Percentiles rank a stretch among this genome's conserved stretches.
Evolutionary conservation across 2,113 vertebrate genomes (phyloP).

Genomic region (Irena cyanogastra): DNA sequence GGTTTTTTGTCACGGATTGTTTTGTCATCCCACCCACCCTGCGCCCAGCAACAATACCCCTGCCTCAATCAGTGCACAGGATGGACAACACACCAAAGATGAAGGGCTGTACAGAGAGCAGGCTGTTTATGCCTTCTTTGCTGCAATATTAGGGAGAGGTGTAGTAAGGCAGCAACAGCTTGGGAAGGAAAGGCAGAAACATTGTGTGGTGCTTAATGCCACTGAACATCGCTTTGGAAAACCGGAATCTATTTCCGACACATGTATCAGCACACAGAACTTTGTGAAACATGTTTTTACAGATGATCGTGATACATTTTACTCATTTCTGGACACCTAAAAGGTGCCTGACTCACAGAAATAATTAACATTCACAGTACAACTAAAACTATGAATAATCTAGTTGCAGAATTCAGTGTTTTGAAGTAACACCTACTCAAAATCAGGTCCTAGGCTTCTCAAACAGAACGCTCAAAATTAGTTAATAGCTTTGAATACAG

Average conservation of each 20-base stretch:
- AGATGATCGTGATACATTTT: background rate
- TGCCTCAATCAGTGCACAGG: constrained; percentile 67
- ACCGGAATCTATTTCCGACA: background rate
- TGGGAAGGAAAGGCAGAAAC: background rate
- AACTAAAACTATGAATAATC: background rate
- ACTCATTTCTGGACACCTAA: background rate
- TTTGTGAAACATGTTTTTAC: background rate
- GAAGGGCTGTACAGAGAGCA: background rate
- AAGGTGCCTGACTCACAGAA: background rate
- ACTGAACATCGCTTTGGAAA: background rate
- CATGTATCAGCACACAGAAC: background rate
- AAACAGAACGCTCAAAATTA: background rate
- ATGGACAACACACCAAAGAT: constrained; percentile 42
- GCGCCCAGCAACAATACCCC: background rate
- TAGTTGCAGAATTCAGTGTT: background rate
- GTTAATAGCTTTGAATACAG: background rate
- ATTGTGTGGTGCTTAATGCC: background rate
- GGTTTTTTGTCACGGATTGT: background rate
- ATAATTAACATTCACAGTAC: constrained; percentile 2
- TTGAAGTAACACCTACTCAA: background rate
- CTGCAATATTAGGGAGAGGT: background rate
- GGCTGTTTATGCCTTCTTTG: background rate
- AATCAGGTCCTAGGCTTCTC: background rate
- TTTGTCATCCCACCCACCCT: background rate
- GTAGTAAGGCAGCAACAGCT: background rate